These are phyloP conservation scores for Hippocampus kuda DNA, from an alignment of 2,797 vertebrate genomes.

Conservation along the genomic window DNA sequence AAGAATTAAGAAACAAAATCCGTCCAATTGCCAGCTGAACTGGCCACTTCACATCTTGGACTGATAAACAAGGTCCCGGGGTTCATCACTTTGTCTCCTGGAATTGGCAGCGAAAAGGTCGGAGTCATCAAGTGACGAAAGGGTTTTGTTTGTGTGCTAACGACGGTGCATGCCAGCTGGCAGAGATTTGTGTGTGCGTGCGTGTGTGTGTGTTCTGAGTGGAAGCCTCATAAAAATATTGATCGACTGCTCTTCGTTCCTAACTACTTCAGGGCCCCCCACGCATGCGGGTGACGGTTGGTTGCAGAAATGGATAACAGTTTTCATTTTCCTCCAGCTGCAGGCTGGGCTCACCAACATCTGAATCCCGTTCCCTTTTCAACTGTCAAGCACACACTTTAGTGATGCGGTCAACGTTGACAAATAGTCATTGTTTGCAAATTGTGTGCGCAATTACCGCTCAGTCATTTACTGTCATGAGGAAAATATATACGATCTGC, in stretches of 20 bases:
- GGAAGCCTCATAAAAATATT: constrained; percentile 56
- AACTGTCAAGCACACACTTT: constrained; percentile 7
- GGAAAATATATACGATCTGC: background rate
- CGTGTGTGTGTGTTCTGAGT: constrained; percentile 48
- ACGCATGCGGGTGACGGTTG: constrained; percentile 67
- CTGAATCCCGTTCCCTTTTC: constrained; percentile 12
- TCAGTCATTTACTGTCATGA: no score
- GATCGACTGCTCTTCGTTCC: constrained; percentile 35
- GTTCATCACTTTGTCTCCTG: background rate
- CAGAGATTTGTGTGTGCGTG: constrained; percentile 39
- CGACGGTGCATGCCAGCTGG: constrained; percentile 50
- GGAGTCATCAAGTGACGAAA: background rate
- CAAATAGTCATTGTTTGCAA: no score
- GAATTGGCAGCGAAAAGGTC: background rate
- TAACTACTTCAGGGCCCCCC: constrained; percentile 49
- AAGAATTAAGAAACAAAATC: no score
- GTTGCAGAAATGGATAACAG: constrained; percentile 34
- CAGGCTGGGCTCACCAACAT: background rate
- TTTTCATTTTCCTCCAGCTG: constrained; percentile 14
- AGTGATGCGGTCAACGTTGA: no score
- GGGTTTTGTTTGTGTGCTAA: background rate
- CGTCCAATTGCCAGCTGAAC: background rate
- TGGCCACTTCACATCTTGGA: background rate
- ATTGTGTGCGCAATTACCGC: no score
- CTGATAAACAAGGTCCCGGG: background rate